Percentiles rank a stretch among this genome's conserved stretches.
Evolutionary conservation across 2,797 vertebrate genomes (phyloP).

Genomic region (Oryzias sinensis): DNA sequence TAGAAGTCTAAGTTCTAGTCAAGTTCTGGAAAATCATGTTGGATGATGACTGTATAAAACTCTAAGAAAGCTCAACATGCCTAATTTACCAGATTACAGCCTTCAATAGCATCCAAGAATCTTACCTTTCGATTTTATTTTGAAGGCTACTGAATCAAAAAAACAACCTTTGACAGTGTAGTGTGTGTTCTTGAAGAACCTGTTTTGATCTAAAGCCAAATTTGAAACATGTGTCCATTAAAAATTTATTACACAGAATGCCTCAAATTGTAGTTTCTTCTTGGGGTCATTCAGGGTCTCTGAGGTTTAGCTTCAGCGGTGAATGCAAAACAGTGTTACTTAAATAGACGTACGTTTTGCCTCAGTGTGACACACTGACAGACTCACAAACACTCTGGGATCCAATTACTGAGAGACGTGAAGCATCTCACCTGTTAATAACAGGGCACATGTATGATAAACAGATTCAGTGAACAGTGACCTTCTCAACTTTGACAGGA

Average conservation of each 20-base stretch:
- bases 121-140: too few species aligned
- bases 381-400: constrained; percentile 29
- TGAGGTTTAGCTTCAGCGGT: constrained; percentile 26
- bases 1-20: too few species aligned
- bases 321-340: constrained; percentile 29
- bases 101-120: too few species aligned
- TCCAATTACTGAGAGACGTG: constrained; percentile 65
- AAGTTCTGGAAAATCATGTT: too few species aligned
- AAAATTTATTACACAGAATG: constrained; percentile 3
- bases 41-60: too few species aligned
- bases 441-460: constrained; percentile 58
- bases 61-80: too few species aligned
- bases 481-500: constrained; percentile 41
- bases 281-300: constrained; percentile 28
- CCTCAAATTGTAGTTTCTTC: constrained; percentile 9
- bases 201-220: too few species aligned
- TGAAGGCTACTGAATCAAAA: too few species aligned
- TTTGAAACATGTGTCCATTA: neutral
- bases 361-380: constrained; percentile 6
- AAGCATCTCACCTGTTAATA: constrained; percentile 64
- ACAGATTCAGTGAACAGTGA: constrained; percentile 59
- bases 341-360: constrained; percentile 10
- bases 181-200: too few species aligned
- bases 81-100: too few species aligned
- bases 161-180: too few species aligned